phyloP scores from a whole-genome alignment of 2,797 vertebrate genomes.

The Amblyraja radiata region DNA sequence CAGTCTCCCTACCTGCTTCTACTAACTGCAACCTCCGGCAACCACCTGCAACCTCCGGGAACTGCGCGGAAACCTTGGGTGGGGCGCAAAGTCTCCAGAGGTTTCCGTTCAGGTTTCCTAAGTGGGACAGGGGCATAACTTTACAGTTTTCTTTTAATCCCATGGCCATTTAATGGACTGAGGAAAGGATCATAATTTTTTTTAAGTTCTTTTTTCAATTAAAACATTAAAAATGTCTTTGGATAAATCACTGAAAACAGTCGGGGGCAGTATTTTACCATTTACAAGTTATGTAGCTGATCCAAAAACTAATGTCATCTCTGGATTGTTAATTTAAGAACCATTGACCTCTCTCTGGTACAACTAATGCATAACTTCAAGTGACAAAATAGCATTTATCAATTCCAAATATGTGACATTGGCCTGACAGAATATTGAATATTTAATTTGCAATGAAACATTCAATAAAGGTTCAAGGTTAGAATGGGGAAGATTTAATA shows the following conservation, averaged over 20 bases:
- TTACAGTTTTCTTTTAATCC: background rate
- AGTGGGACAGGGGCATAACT: too few relatives aligned
- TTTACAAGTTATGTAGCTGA: background rate
- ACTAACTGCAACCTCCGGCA: too few relatives aligned
- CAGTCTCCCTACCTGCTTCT: too few relatives aligned
- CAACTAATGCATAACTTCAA: background rate
- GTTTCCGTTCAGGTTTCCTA: too few relatives aligned
- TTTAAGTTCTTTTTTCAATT: background rate
- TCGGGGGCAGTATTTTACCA: background rate
- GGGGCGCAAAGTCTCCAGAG: too few relatives aligned
- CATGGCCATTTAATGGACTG: background rate
- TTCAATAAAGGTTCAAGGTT: too few relatives aligned
- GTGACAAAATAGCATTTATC: background rate
- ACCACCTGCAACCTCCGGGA: too few relatives aligned
- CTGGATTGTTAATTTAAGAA: background rate
- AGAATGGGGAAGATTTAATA: too few relatives aligned
- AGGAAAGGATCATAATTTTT: background rate
- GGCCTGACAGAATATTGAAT: background rate
- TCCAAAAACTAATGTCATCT: conserved; percentile 19
- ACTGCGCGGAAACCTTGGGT: too few relatives aligned
- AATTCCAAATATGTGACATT: background rate
- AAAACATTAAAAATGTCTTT: background rate
- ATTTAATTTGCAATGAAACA: background rate
- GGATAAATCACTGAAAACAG: conserved; percentile 17
- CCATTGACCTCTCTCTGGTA: background rate